These are phyloP conservation scores for Heterodera filipjevi DNA, from an alignment of 2,888 invertebrate species.

Conservation along the genomic window DNA sequence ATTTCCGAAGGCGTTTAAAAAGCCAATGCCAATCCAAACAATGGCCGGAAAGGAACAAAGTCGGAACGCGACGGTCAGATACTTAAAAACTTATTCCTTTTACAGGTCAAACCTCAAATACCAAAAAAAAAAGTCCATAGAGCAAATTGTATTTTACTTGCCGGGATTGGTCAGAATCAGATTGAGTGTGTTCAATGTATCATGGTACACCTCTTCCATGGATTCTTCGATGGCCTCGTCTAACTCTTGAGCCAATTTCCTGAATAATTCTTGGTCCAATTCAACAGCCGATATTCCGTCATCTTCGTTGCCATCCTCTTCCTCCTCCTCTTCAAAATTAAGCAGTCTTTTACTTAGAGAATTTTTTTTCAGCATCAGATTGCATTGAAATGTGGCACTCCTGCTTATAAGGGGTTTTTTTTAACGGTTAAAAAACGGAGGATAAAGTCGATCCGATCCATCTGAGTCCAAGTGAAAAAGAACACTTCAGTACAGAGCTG, in stretches of 20 bases:
- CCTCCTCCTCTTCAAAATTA: conserved; percentile 12
- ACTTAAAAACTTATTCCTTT: background rate
- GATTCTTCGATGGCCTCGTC: conserved; percentile 10
- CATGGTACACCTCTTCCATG: background rate
- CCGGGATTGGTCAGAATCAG: background rate
- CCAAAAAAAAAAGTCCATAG: background rate
- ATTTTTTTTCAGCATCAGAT: background rate
- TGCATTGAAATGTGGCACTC: background rate
- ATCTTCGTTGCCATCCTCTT: conserved; percentile 6
- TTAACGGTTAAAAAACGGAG: no score
- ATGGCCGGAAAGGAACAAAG: conserved; percentile 21
- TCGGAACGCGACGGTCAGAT: background rate
- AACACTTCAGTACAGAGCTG: no score
- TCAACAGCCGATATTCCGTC: background rate
- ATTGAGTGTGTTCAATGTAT: background rate
- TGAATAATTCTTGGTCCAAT: conserved; percentile 11
- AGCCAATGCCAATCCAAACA: conserved; percentile 23
- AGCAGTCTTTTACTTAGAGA: background rate
- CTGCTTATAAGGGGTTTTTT: no score
- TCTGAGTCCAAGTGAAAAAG: no score
- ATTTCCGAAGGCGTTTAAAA: background rate
- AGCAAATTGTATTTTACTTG: background rate
- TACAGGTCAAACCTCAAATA: background rate
- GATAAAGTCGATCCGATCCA: no score
- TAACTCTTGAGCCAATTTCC: conserved; percentile 9